A percentile compares a stretch with the other conserved stretches of the same genome.
Conservation (phyloP, 2,113 vertebrate species). For the Dasyurus viverrinus region DNA sequence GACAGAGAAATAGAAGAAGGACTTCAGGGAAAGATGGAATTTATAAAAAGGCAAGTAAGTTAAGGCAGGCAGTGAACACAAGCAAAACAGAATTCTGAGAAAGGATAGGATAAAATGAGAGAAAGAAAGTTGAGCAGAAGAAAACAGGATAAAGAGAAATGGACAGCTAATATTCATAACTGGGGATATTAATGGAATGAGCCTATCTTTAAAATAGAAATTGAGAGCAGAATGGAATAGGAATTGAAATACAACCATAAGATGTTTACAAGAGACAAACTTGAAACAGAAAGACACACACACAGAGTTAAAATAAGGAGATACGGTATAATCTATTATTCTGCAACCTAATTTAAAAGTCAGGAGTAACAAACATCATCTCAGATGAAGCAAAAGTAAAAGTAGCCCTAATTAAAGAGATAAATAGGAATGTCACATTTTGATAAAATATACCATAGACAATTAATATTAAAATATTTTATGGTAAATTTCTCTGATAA, state of each 20-base stretch:
- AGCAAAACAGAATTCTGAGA: not conserved
- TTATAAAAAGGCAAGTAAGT: not conserved
- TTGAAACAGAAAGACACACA: not conserved
- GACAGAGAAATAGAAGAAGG: not conserved
- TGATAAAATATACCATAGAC: not conserved
- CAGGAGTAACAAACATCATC: not conserved
- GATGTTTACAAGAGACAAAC: not conserved
- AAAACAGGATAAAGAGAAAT: not conserved
- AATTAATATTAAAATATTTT: not conserved
- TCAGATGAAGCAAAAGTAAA: not conserved
- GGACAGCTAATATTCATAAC: not conserved
- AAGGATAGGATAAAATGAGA: not conserved
- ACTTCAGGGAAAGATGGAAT: not conserved
- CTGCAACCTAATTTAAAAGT: not conserved
- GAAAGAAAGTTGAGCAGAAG: not conserved
- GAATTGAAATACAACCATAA: not conserved
- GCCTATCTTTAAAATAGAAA: not conserved
- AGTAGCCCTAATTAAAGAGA: not conserved
- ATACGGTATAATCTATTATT: not conserved
- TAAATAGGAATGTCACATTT: not conserved
- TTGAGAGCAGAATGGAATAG: not conserved
- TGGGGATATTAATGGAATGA: not conserved
- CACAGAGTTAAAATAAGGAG: not conserved
- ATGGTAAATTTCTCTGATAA: not conserved
- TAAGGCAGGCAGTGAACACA: not conserved